Base-by-base conservation (phyloP, 2,113 vertebrate genomes). In the Equus przewalskii region DNA sequence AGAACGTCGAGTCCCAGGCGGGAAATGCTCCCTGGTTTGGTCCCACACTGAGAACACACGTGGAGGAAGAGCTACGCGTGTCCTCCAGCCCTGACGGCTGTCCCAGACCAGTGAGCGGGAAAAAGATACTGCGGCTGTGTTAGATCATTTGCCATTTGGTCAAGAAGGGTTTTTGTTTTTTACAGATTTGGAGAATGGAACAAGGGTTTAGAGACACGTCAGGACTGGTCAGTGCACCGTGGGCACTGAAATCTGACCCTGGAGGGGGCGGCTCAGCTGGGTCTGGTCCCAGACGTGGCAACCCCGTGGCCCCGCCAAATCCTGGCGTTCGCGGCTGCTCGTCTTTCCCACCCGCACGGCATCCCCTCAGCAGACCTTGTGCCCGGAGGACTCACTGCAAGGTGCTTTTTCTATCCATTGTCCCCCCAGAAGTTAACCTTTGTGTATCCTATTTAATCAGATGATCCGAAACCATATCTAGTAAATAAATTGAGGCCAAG, bases 281-380 rank as follows among this genome's bases (percentile, higher is more conserved):
- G 9, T 1, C 11, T 13, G 0, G 5, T 36, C 36, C 54, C 51
- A 24, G 58, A 4, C 22, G 46, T 7, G 16, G 78, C 54, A n/a
- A 22, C 44, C 28, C 24, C 0, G 7, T 41, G 64, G 9, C 11
- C 0, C 3, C 14, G n/a, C 30, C 16, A 36, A 14, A 11, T 19
- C 33, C 54, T 36, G 64, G 24, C 16, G 6, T 11, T 36, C 13
- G 21, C 0, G 5, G 3, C 30, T 41, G 10, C 8, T 65, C 72
- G 5, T 2, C 24, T 7, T n/a, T 30, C 7, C 21, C 12, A 5
- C 15, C 3, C n/a, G 6, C 9, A 11, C 2, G 16, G 4, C 9
- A 24, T 58, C 24, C 19, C 16, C 5, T 62, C 19, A 72, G 26
- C 51, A 49, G 14, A 56, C 3, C 24, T 67, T 14, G 3, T 6